Evolutionary conservation across 2,113 vertebrate species (phyloP).

Genomic region (Varanus komodoensis): DNA sequence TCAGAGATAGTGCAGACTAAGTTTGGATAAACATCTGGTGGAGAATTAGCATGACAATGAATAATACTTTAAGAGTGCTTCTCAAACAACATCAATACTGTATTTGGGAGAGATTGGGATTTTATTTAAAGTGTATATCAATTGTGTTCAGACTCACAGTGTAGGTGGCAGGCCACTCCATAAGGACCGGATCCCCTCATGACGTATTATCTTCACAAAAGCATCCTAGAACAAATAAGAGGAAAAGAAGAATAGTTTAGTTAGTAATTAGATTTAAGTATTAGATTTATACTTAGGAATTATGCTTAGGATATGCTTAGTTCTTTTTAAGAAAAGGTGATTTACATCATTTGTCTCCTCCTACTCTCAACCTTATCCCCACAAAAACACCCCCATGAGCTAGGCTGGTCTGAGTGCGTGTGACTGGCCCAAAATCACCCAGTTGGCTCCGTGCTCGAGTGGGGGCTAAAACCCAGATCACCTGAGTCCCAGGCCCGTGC

Average conservation of each 20-base stretch:
- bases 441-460: too few species aligned
- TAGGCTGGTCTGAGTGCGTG: too few species aligned
- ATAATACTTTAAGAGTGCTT: background rate
- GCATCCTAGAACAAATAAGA: slow-evolving; percentile 82
- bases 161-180: slow-evolving; percentile 97
- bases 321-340: too few species aligned
- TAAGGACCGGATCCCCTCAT: slow-evolving; percentile 89
- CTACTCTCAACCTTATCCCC: too few species aligned
- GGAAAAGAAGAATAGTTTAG: background rate
- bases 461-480: too few species aligned
- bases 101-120: background rate
- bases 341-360: too few species aligned
- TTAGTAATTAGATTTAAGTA: too few species aligned
- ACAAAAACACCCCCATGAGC: too few species aligned
- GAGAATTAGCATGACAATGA: background rate
- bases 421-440: too few species aligned
- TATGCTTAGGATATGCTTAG: too few species aligned
- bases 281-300: too few species aligned
- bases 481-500: too few species aligned
- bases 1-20: background rate
- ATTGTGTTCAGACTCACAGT: slow-evolving; percentile 83
- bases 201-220: slow-evolving; percentile 93
- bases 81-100: background rate
- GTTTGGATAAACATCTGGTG: background rate
- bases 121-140: background rate